A percentile compares a stretch with the other conserved stretches of the same genome.
Conservation (phyloP, 92 coral and sea anemone genomes). For the Metridium senile region DNA sequence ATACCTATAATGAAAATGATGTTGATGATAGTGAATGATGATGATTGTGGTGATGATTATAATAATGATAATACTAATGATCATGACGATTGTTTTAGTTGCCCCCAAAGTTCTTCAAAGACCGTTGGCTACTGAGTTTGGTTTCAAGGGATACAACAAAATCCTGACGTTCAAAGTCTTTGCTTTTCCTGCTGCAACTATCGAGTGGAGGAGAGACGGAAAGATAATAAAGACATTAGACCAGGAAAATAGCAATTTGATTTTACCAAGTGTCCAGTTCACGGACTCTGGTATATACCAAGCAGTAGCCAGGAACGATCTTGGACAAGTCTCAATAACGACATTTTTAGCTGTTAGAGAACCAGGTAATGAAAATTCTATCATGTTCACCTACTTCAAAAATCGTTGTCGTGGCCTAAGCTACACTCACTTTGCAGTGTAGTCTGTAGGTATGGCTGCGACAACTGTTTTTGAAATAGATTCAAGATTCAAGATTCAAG, state of each 20-base stretch:
- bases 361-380: constrained; percentile 7
- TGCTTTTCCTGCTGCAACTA: constrained; percentile 15
- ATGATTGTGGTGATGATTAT: not conserved
- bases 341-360: constrained; percentile 14
- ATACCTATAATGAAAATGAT: too few species aligned
- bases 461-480: too few species aligned
- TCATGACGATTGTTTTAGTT: too few species aligned
- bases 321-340: constrained; percentile 6
- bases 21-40: too few species aligned
- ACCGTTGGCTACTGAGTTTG: constrained; percentile 2
- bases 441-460: too few species aligned
- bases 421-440: too few species aligned
- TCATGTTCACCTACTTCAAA: too few species aligned
- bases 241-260: not conserved
- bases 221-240: not conserved
- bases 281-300: constrained; percentile 18
- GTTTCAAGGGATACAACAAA: not conserved
- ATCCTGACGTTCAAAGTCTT: not conserved
- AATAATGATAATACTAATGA: not conserved
- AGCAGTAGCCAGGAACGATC: constrained; percentile 9
- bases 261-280: not conserved
- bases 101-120: constrained; percentile 6
- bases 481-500: too few species aligned
- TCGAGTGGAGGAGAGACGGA: constrained; percentile 4
- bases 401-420: too few species aligned